Evolutionary conservation across 30 jellyfish, hydroid and myxozoan species (phyloP), one percentile per base, ranked within the genome.

Genomic region (Calvadosia cruxmelitensis): DNA sequence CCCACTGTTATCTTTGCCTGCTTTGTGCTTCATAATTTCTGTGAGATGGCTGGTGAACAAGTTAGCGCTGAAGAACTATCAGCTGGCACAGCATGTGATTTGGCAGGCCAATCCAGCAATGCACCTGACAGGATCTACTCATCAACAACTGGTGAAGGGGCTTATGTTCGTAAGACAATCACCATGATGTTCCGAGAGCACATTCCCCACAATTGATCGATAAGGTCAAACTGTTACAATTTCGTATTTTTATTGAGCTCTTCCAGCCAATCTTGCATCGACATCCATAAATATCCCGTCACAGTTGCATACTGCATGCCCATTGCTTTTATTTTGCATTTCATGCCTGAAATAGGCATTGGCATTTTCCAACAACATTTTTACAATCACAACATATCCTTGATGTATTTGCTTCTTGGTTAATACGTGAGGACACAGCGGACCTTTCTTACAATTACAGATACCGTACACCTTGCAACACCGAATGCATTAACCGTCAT

Each of bases 231-330:
- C n/a, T n/a, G n/a, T n/a, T n/a, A n/a, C n/a, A n/a, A n/a, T n/a
- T n/a, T n/a, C n/a, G n/a, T n/a, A n/a, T n/a, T n/a, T 42, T 42
- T 5, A 42, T 42, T 42, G 10, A 42, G 20, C 20, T 42, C 57
- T 42, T 42, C 15, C 57, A 42, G n/a, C 90, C 82, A 89, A 73
- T 36, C 81, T 50, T 31, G 68, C 33, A 33, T 81, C 89, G 23
- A 81, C 83, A 64, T 69, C n/a, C 27, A 70, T 25, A 48, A 83
- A 83, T 12, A 34, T 2, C 13, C 92, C 92, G 27, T 83, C 53
- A 20, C 67, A 68, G 49, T 75, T 85, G 66, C 86, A 75, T 42
- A 83, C 78, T 2, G 93, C 92, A 42, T 68, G 93, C 57, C 79
- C 86, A 69, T 75, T 82, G 23, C 75, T 0, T 16, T 78, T 33